Evolutionary conservation across 2,888 invertebrate genomes (phyloP), one percentile per base, ranked within the genome.

Genomic region (Pterobdella sp.): DNA sequence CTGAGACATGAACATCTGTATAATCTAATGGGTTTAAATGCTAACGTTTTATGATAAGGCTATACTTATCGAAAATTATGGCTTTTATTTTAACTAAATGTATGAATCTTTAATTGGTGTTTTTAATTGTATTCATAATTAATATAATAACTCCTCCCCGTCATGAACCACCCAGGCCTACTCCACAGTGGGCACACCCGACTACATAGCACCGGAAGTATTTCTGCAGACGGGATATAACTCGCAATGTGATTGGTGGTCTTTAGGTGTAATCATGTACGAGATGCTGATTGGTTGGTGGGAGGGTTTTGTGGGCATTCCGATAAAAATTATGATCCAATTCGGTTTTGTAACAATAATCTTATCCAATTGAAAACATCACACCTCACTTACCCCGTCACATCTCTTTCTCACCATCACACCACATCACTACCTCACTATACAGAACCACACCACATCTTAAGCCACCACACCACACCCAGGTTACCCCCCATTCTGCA

Each of bases 141-240:
- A n/a, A n/a, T n/a, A n/a, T n/a, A n/a, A n/a, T n/a, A n/a, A n/a
- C n/a, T n/a, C n/a, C n/a, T n/a, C n/a, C n/a, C n/a, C 42, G 37
- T 1, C 42, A 32, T 65, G 36, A 22, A 1, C 49, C 1, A 72
- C 78, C 4, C 77, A 86, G 86, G 87, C 87, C 0, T 87, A 87
- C 80, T 87, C 87, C 7, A 88, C 87, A 32, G 87, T 88, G 22
- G 98, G 97, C 73, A 98, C 98, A 69, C 98, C 98, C 1, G 98
- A 98, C 86, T 98, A 99, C 84, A 99, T 99, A 81, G 98, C 98
- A 49, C 98, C 98, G 0, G 98, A 99, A 87, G 97, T 98, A 80
- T 98, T 87, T 79, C 84, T 85, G 79, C 96, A 96, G 86, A 95
- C 94, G 42, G 98, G 98, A 65, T 99, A 98, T 85, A 94, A 94